Conservation (phyloP, 2,113 vertebrate genomes). For the Falco punctatus region DNA sequence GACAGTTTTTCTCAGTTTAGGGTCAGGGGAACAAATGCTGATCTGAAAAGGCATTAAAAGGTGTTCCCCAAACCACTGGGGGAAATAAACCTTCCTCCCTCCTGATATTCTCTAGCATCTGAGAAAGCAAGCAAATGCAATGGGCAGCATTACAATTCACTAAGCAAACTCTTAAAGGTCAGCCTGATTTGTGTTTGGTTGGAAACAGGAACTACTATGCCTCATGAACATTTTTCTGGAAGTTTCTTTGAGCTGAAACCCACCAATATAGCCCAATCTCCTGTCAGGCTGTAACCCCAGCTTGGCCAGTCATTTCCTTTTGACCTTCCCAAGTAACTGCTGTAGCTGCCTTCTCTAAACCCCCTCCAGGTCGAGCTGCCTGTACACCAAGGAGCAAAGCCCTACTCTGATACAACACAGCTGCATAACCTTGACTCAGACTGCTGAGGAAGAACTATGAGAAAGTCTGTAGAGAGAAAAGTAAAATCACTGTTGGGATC, state of each 20-base stretch:
- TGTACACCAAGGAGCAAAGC: background rate
- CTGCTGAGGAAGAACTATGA: background rate
- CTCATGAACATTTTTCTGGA: conserved; percentile 25
- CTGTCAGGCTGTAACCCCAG: background rate
- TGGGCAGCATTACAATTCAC: background rate
- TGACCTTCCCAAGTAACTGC: background rate
- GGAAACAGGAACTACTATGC: background rate
- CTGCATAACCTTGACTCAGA: background rate
- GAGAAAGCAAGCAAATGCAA: background rate
- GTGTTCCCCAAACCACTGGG: background rate
- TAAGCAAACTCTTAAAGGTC: conserved; percentile 39
- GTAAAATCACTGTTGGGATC: background rate
- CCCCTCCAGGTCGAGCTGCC: background rate
- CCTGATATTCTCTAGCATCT: background rate
- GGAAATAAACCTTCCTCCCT: conserved; percentile 30
- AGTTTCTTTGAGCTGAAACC: background rate
- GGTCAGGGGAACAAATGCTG: background rate
- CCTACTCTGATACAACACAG: background rate
- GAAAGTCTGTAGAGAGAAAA: background rate
- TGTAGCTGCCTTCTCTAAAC: background rate
- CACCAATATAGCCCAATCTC: background rate
- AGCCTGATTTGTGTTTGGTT: background rate
- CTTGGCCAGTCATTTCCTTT: background rate
- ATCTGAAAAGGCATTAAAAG: background rate
- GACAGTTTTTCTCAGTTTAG: background rate